phyloP scores from a whole-genome alignment of 2,113 vertebrate genomes.

The Spheniscus mendiculus region DNA sequence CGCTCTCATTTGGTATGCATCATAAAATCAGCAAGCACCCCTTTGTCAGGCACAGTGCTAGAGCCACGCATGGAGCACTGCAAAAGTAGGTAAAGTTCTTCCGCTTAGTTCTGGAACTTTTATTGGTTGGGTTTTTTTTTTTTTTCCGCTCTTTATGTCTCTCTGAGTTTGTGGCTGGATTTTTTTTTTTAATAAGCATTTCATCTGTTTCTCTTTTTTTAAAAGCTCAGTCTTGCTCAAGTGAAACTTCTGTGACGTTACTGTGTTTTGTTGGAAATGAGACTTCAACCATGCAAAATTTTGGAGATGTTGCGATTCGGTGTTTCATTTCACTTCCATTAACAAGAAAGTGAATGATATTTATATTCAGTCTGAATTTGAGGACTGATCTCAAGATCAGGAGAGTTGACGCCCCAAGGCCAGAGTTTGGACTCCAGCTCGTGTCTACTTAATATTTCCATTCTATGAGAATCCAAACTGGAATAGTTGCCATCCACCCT shows the following conservation, averaged over 20 bases:
- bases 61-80: conserved; percentile 32
- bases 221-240: background rate
- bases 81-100: conserved; percentile 33
- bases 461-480: background rate
- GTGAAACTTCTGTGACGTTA: background rate
- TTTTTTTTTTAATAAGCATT: background rate
- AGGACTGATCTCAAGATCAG: background rate
- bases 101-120: conserved; percentile 18
- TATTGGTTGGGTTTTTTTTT: background rate
- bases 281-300: background rate
- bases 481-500: background rate
- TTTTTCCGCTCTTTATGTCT: background rate
- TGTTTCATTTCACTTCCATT: background rate
- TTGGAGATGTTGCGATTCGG: background rate
- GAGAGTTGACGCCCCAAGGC: fast-evolving
- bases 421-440: background rate
- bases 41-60: conserved; percentile 71
- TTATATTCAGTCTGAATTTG: background rate
- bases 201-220: background rate
- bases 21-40: conserved; percentile 80
- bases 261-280: background rate
- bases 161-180: background rate
- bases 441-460: background rate
- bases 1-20: conserved; percentile 80
- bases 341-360: background rate